Base-by-base conservation (phyloP, 2,113 vertebrate genomes). In the Dolichallabes microphthalmus region DNA sequence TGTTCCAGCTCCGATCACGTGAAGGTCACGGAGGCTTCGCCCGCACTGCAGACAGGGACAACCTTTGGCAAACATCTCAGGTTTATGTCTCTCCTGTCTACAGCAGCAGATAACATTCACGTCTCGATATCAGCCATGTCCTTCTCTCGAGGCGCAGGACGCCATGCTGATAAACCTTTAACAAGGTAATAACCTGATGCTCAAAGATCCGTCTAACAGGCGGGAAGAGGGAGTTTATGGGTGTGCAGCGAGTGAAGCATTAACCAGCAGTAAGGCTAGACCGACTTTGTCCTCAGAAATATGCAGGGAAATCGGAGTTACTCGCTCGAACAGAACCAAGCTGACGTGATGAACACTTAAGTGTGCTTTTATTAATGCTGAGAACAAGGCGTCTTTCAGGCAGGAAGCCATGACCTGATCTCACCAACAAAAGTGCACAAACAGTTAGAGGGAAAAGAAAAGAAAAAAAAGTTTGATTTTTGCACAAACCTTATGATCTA, bases 101-200 rank as follows among this genome's bases (percentile, higher is more conserved):
- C 20, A 45, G 39, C 19, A 45, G 69, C 64, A 88, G 92, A 92
- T 93, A 92, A 90, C 88, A 90, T 90, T 93, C 80, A 90, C 84
- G 77, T 80, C 76, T 60, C 68, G 52, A 84, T 89, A 89, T 91
- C 86, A 68, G 71, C 83, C 76, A 60, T 39, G 60, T 84, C 80
- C 86, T 88, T 50, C 71, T 82, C 81, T 19, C 78, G 86, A 89
- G 82, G 55, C 81, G 58, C 63, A 61, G 88, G 88, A 85, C 87
- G 85, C 77, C 61, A 81, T 71, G 89, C 89, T 91, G 86, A 92
- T 91, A 88, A 92, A 89, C 89, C 85, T 88, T 88, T 69, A 91
- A 87, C 85, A 91, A 89, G 89, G 87, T 84, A 90, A 88, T 85
- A 82, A 86, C 80, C 77, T 80, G 32, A 71, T 71, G 68, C 68